Base-by-base conservation (phyloP, 2,888 invertebrate genomes). In the Ormyrus rosae region DNA sequence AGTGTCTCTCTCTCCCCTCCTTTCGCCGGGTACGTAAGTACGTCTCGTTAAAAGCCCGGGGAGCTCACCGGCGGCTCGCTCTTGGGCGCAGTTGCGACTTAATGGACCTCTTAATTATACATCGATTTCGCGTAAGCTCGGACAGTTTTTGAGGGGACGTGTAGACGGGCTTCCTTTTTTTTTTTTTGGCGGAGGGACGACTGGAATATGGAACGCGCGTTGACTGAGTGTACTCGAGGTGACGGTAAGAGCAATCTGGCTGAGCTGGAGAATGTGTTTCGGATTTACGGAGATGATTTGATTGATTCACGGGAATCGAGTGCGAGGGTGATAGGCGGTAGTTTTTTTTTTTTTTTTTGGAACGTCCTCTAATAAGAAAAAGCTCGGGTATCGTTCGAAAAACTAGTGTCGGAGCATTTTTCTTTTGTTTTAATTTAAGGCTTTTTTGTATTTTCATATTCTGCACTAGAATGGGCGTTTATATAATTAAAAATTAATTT, bases 101-200 rank as follows among this genome's bases (percentile, higher is more conserved):
- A 74, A 79, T 78, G 75, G 75, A 75, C 70, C 81, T 78, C 81
- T 81, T 68, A 81, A 79, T 81, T 79, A 81, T 76, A 75, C 75
- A 79, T 81, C 81, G 72, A 79, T 78, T 74, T 63, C 46, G 56
- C 13, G 55, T 46, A 53, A 34, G 34, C 34, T 34, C 34, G 34
- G 34, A 34, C 34, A 34, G 34, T 34, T 68, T 53, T 19, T 53
- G 48, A n/a, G 65, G 61, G 71, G 19, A 34, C 11, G 56, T 8
- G 34, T 11, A 9, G 13, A 60, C 13, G 0, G 13, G 55, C 13
- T 69, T 69, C 46, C 19, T 56, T 64, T 55, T 34, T 69, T 56
- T 50, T 56, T 56, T 10, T 51, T 34, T 10, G 55, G n/a, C 6
- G 11, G 9, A 13, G 51, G 13, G 58, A 13, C 34, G 13, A 1